These are phyloP conservation scores for Spisula subtruncata DNA, from an alignment of 2,888 invertebrate species.

Conservation along the genomic window DNA sequence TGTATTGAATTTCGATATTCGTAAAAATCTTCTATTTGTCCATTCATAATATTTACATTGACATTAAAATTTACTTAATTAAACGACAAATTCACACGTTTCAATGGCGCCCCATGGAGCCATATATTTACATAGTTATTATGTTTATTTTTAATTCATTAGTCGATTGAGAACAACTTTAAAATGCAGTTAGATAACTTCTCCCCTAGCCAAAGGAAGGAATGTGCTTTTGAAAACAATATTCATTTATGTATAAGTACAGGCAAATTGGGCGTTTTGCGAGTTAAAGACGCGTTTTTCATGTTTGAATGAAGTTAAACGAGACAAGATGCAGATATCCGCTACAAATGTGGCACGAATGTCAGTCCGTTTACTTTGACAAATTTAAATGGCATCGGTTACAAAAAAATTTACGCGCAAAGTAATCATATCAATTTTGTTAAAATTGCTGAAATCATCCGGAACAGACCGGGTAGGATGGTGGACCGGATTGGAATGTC, in stretches of 20 bases:
- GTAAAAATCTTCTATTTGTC: background rate
- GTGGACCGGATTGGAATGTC: background rate
- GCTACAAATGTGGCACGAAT: background rate
- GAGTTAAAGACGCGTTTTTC: background rate
- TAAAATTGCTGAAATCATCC: conserved; percentile 24
- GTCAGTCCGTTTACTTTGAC: background rate
- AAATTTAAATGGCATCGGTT: background rate
- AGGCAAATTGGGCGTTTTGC: conserved; percentile 10
- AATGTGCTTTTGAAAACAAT: conserved; percentile 10
- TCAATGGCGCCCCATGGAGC: background rate
- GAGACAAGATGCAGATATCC: background rate
- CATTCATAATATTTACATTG: background rate
- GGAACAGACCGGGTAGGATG: background rate
- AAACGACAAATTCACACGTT: background rate
- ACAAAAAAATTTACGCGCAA: background rate
- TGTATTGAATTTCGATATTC: background rate
- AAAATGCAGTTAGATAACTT: background rate
- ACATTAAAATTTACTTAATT: background rate
- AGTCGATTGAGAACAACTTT: background rate
- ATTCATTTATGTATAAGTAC: background rate
- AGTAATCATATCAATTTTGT: conserved; percentile 14
- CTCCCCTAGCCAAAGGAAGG: background rate
- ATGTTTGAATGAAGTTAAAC: conserved; percentile 4
- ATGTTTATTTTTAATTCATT: conserved; percentile 3
- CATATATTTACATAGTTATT: background rate